These are phyloP conservation scores for Papilio demoleus DNA, from an alignment of 2,888 invertebrate genomes.

Conservation along the genomic window DNA sequence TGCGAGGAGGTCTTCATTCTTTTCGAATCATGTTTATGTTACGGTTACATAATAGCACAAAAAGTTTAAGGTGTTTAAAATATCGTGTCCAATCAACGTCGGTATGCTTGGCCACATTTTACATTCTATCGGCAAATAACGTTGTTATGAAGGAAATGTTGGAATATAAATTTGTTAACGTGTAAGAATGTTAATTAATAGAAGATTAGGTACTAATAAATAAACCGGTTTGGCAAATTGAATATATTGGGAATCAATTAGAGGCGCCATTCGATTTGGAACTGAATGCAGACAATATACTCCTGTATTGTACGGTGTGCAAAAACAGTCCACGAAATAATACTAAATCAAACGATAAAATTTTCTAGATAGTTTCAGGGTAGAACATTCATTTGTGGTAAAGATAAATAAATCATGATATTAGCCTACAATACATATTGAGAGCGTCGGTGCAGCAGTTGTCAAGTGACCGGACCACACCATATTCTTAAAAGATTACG, in stretches of 20 bases:
- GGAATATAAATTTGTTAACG: not conserved
- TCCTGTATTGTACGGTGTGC: constrained; percentile 22
- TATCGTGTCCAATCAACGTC: too few relatives aligned
- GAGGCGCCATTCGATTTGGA: constrained; percentile 54
- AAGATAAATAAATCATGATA: not conserved
- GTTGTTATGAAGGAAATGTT: not conserved
- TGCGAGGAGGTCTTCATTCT: not conserved
- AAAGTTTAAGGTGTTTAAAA: too few relatives aligned
- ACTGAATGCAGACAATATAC: constrained; percentile 43
- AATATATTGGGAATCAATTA: constrained; percentile 59
- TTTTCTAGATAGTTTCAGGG: not conserved
- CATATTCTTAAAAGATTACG: too few relatives aligned
- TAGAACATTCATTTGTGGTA: not conserved
- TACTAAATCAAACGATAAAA: not conserved
- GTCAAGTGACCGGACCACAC: too few relatives aligned
- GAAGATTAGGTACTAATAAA: constrained; percentile 44
- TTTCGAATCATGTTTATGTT: too few relatives aligned
- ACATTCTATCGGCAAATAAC: too few relatives aligned
- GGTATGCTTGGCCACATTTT: too few relatives aligned
- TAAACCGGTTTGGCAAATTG: constrained; percentile 44
- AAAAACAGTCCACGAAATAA: constrained; percentile 8
- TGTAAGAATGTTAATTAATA: constrained; percentile 27
- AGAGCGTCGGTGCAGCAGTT: too few relatives aligned
- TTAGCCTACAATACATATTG: too few relatives aligned
- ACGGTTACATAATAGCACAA: too few relatives aligned